phyloP scores from a whole-genome alignment of 2,797 vertebrate species.

The Champsocephalus gunnari region DNA sequence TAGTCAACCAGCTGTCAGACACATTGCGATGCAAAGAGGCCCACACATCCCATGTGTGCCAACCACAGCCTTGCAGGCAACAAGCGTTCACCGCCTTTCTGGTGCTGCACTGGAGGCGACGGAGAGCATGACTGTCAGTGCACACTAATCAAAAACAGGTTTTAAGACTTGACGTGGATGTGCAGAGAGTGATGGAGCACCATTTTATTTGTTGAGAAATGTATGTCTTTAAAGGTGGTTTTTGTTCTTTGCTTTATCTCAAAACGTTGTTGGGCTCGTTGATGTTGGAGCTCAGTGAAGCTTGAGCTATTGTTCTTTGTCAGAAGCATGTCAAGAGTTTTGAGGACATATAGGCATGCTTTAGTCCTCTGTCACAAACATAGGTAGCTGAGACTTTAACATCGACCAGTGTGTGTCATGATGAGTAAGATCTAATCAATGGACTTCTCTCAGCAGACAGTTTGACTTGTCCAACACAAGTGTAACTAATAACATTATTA shows the following conservation, averaged over 20 bases:
- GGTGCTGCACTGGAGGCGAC: constrained; percentile 13
- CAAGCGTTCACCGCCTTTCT: constrained; percentile 8
- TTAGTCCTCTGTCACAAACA: background rate
- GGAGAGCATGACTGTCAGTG: constrained; percentile 4
- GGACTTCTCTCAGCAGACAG: background rate
- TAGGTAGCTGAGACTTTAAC: background rate
- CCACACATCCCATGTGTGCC: constrained; percentile 18
- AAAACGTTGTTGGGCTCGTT: background rate
- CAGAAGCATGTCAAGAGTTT: background rate
- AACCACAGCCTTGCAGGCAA: constrained; percentile 26
- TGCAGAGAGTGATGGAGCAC: constrained; percentile 10
- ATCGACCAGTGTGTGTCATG: background rate
- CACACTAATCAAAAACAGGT: constrained; percentile 15
- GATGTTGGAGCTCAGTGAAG: background rate
- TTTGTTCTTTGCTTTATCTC: background rate
- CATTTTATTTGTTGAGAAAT: constrained; percentile 11
- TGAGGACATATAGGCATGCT: background rate
- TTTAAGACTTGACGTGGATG: background rate
- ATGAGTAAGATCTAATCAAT: constrained; percentile 3
- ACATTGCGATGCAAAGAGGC: constrained; percentile 21
- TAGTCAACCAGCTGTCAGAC: constrained; percentile 44
- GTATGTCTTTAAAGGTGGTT: background rate
- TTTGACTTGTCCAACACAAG: background rate
- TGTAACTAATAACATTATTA: constrained; percentile 28
- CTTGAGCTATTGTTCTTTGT: background rate